Base-by-base conservation (phyloP, 2,888 invertebrate genomes). In the Melieria omissa region DNA sequence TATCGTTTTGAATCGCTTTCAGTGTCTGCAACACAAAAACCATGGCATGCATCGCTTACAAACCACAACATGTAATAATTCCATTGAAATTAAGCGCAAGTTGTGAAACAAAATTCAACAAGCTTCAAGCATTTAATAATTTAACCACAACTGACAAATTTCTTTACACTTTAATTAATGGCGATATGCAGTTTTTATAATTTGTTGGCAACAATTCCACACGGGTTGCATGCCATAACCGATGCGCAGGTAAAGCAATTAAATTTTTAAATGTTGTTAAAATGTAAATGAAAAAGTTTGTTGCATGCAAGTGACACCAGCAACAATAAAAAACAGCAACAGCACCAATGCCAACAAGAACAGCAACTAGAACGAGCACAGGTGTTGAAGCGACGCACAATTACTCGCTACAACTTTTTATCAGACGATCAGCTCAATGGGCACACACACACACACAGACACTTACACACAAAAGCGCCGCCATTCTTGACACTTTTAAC, bases 351-450 rank as follows among this genome's bases (percentile, higher is more conserved):
- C 16, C 16, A 16, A 29, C 29, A 29, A 29, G 29, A 3, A 29
- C 29, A 29, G 29, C 29, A 29, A 29, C 29, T 29, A 29, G 29
- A 29, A 29, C 29, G 29, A 29, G 29, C 2, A 29, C 29, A 29
- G 29, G 29, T 29, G 29, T 29, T 29, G 29, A 29, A 29, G 29
- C 29, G 29, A 29, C 29, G 29, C 29, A 46, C 66, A 66, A 66
- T 66, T 66, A 66, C 58, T 41, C 47, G 29, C 60, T 58, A 66
- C 66, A 66, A 66, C 47, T 66, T 66, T 66, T 66, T 66, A 66
- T 66, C 64, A 70, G 64, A 70, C 55, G 58, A 63, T 64, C 58
- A 29, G 65, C 70, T 58, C 14, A 66, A 66, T 47, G 55, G 16
- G 14, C 42, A 55, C 63, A 65, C 60, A 55, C n/a, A 52, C 49